Evolutionary conservation across 2,113 vertebrate genomes (phyloP).

Genomic region (Centropus bengalensis): DNA sequence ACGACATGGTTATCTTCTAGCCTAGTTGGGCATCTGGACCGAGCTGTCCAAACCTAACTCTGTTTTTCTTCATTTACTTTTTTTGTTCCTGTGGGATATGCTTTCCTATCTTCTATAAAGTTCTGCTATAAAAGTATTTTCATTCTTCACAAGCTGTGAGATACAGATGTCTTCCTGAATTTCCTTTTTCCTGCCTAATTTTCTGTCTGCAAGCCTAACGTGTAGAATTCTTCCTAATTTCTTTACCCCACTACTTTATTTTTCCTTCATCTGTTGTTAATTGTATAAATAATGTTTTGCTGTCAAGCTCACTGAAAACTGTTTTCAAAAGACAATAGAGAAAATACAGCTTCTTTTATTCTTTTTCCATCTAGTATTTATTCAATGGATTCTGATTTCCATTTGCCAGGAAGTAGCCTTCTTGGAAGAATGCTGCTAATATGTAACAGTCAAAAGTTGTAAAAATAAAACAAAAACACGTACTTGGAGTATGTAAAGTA

Average conservation of each 20-base stretch:
- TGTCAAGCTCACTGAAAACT: not conserved
- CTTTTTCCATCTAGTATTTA: not conserved
- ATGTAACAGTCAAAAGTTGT: not conserved
- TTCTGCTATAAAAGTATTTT: not conserved
- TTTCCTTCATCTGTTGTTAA: not conserved
- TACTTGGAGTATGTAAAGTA: not conserved
- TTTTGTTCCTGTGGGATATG: not conserved
- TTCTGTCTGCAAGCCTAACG: not conserved
- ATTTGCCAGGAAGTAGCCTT: not conserved
- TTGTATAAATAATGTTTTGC: not conserved
- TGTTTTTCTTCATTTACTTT: not conserved
- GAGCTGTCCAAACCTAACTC: not conserved
- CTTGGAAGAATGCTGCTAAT: not conserved
- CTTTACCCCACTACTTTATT: not conserved
- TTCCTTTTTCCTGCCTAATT: not conserved
- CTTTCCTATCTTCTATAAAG: not conserved
- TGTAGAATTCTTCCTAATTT: not conserved
- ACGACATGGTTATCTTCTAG: accelerated
- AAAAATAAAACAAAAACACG: not conserved
- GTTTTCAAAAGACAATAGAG: not conserved
- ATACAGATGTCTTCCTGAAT: not conserved
- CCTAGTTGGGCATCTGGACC: not conserved
- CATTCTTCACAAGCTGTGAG: not conserved
- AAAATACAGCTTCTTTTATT: not conserved
- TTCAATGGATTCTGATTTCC: not conserved